Conservation (phyloP, 35 echinoderm and acorn worm species). For the Apostichopus parvimensis region DNA sequence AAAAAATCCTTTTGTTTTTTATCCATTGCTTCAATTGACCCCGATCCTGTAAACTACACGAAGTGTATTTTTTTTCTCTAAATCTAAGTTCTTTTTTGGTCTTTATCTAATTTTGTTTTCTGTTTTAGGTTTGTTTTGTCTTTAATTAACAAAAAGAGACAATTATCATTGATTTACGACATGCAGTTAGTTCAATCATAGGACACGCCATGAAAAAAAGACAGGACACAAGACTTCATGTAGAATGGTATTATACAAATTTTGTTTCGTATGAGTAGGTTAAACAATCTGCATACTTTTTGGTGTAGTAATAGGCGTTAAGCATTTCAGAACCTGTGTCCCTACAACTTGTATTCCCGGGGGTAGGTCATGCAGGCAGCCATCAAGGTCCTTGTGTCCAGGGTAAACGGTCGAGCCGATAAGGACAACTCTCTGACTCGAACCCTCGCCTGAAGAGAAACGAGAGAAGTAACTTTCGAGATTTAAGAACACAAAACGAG, state of each 20-base stretch:
- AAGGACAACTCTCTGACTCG: neutral
- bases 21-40: too few species aligned
- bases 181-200: constrained; percentile 18
- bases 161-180: neutral
- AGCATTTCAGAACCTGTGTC: neutral
- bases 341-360: neutral
- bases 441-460: neutral
- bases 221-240: neutral
- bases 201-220: neutral
- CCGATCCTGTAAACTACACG: too few species aligned
- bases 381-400: neutral
- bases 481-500: neutral
- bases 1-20: too few species aligned
- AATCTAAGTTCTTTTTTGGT: too few species aligned
- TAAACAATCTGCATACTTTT: constrained; percentile 3
- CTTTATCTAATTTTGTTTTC: too few species aligned
- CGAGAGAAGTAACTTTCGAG: neutral
- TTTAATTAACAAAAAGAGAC: neutral
- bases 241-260: neutral
- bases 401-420: neutral
- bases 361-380: neutral
- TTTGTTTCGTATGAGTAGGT: neutral
- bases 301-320: neutral
- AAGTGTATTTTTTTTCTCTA: too few species aligned
- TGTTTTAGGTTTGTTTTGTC: neutral